A percentile compares a stretch with the other conserved stretches of the same genome.
Evolutionary conservation across 2,888 invertebrate species (phyloP).

Genomic region (Cartodere bifasciata): DNA sequence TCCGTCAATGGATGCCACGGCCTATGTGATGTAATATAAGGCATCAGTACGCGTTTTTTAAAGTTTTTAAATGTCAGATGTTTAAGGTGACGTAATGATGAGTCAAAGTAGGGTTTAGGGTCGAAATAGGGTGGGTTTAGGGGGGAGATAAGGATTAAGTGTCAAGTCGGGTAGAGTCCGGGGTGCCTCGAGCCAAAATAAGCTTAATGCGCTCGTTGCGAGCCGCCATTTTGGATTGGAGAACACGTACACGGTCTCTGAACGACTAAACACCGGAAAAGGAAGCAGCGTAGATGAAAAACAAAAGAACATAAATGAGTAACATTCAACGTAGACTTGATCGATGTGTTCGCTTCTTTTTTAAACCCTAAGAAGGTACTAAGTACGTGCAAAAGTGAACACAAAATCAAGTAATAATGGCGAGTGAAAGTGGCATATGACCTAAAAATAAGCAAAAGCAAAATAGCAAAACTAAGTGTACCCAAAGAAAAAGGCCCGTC

Average conservation of each 20-base stretch:
- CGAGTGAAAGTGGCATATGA: conserved; percentile 18
- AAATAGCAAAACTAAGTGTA: conserved; percentile 7
- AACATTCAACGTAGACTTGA: conserved; percentile 24
- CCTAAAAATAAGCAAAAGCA: conserved; percentile 8
- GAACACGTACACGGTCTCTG: conserved; percentile 72
- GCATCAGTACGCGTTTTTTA: too few relatives aligned
- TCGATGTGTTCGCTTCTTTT: conserved; percentile 29
- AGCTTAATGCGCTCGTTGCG: conserved; percentile 81
- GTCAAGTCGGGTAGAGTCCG: conserved; percentile 66
- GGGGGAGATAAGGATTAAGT: conserved; percentile 33
- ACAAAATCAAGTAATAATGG: conserved; percentile 24
- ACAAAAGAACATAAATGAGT: conserved; percentile 37
- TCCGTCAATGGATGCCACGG: too few relatives aligned
- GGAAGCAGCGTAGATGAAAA: conserved; percentile 38
- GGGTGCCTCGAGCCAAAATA: conserved; percentile 75
- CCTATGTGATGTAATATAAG: too few relatives aligned
- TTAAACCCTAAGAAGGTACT: too few relatives aligned
- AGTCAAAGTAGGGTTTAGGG: conserved; percentile 19
- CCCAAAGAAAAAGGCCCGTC: conserved; percentile 24
- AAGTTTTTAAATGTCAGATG: too few relatives aligned
- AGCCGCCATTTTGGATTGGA: conserved; percentile 79
- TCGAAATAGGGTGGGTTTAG: conserved; percentile 13
- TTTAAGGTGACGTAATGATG: too few relatives aligned
- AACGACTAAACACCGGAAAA: conserved; percentile 51
- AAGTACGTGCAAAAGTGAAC: too few relatives aligned